phyloP scores from a whole-genome alignment of 2,888 invertebrate species.

The Tridacna gigas region DNA sequence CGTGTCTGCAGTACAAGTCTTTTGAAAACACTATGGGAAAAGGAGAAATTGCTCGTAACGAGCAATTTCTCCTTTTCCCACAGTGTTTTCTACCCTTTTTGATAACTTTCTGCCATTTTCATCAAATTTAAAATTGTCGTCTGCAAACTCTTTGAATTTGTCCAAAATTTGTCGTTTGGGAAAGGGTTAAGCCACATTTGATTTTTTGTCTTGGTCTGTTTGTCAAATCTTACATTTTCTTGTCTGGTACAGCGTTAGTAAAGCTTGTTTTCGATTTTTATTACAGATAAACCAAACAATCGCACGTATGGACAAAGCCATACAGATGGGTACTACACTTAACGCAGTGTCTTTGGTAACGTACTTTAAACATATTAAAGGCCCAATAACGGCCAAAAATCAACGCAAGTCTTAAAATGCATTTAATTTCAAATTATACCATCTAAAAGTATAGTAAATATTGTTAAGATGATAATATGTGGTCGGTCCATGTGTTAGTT shows the following conservation, averaged over 20 bases:
- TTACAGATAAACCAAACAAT: slow-evolving; percentile 43
- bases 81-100: neutral
- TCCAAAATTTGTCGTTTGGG: neutral
- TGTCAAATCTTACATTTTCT: too few relatives aligned
- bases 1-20: neutral
- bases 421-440: too few relatives aligned
- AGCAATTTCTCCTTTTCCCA: neutral
- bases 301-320: slow-evolving; percentile 74
- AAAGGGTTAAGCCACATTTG: neutral
- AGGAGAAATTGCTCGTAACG: neutral
- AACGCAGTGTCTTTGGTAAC: slow-evolving; percentile 67
- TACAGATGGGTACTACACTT: slow-evolving; percentile 68
- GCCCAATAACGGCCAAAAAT: too few relatives aligned
- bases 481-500: too few relatives aligned
- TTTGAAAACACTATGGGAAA: neutral
- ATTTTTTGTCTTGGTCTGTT: too few relatives aligned
- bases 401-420: too few relatives aligned
- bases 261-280: neutral
- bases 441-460: too few relatives aligned
- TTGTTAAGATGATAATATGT: too few relatives aligned
- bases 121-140: too few relatives aligned
- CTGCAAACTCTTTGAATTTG: too few relatives aligned
- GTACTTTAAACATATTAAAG: neutral
- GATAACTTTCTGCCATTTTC: neutral
- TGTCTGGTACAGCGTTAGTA: too few relatives aligned